phyloP scores from a whole-genome alignment of 2,888 invertebrate species.

The Eudasyphora cyanicolor region DNA sequence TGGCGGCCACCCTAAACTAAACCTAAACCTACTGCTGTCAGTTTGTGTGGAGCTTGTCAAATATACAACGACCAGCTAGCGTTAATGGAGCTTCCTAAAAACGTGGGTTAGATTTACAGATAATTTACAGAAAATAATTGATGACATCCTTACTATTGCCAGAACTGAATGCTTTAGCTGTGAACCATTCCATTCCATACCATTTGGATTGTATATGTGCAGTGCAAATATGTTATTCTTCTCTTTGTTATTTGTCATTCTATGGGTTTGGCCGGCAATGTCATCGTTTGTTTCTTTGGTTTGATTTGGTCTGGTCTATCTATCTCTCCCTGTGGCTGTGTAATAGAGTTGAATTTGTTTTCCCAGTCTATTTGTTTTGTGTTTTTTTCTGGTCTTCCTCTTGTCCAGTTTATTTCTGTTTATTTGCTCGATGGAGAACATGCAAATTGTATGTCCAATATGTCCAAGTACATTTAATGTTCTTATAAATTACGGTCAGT shows the following conservation, averaged over 20 bases:
- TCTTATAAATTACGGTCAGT: slow-evolving; percentile 58
- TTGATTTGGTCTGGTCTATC: too few relatives aligned
- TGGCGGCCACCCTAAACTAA: too few relatives aligned
- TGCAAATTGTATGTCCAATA: slow-evolving; percentile 22
- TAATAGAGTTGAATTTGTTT: too few relatives aligned
- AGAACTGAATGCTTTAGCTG: too few relatives aligned
- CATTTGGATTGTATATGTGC: slow-evolving; percentile 2
- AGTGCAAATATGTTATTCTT: slow-evolving; percentile 21
- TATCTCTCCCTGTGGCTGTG: too few relatives aligned
- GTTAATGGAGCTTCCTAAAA: too few relatives aligned
- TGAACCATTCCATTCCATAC: neutral
- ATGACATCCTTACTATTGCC: neutral
- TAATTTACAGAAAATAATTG: too few relatives aligned
- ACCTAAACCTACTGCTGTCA: too few relatives aligned
- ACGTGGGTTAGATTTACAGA: too few relatives aligned
- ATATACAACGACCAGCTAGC: too few relatives aligned
- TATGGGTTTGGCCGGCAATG: slow-evolving; percentile 53
- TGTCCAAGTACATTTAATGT: slow-evolving; percentile 52
- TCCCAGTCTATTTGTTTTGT: too few relatives aligned
- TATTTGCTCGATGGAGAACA: neutral
- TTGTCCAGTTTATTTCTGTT: slow-evolving; percentile 3
- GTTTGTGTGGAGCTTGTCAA: too few relatives aligned
- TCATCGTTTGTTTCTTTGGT: slow-evolving; percentile 32
- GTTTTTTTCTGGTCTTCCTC: neutral
- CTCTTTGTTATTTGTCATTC: slow-evolving; percentile 41